Base-by-base conservation (phyloP, 2,113 vertebrate genomes). In the Poeciliopsis occidentalis region DNA sequence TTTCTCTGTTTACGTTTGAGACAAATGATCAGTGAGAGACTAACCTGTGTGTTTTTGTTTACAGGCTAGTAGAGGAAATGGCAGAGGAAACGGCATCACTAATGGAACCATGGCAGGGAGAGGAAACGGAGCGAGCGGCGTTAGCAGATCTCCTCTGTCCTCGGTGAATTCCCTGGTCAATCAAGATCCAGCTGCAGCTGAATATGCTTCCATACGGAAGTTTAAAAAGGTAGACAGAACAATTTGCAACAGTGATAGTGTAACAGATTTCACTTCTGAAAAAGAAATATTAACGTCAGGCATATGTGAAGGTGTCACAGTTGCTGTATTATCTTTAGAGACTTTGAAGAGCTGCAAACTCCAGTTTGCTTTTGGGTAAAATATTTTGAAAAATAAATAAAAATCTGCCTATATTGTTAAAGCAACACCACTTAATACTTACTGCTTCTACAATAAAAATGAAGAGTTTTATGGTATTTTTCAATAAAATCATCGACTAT, bases 161-260 rank as follows among this genome's bases (percentile, higher is more conserved):
- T 91, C 92, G 27, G 84, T 86, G 22, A 90, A 85, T 82, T 89
- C 83, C 1, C 60, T 91, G 79, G 75, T 78, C 57, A 79, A 66
- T 73, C 92, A 92, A 64, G 92, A 92, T 4, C 70, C 81, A 13
- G 79, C 84, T 19, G 85, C 61, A 44, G 89, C 90, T 0, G 94
- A 94, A 66, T 94, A 94, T 15, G 92, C 94, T n/a, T 90, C 92
- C 31, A 86, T 95, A 79, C 88, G 89, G 32, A 95, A 95, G 88
- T 93, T 92, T 80, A 86, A 83, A 83, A 94, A 94, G 88, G 93
- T 94, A 81, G 30, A 6, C 8, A 8, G 10, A 11, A 11, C 8
- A 10, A 57, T 57, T 57, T 57, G 51, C n/a, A 57, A 57, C 51
- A 10, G 51, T 54, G 22, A 54, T 1, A 8, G 19, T 7, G 51